These are phyloP conservation scores for Zelostemma sp. DNA, from an alignment of 1,140 invertebrate genomes.

Conservation along the genomic window DNA sequence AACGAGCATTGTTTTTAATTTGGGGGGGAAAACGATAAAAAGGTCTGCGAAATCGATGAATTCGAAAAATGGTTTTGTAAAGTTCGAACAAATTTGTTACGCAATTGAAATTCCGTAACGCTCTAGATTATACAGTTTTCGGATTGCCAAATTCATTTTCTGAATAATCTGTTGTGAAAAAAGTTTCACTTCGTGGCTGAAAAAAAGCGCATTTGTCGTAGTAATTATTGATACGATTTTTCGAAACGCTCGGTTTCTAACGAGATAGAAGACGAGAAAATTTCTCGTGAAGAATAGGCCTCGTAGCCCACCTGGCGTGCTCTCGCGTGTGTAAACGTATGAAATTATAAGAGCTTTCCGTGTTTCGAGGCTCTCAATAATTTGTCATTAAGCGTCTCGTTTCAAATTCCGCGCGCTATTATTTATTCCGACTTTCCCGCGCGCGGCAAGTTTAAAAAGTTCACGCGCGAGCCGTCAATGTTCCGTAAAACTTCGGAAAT, in stretches of 20 bases:
- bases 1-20: too few species aligned
- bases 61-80: too few species aligned
- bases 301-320: neutral
- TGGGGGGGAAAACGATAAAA: too few species aligned
- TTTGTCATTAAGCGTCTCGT: constrained; percentile 21
- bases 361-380: constrained; percentile 6
- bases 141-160: too few species aligned
- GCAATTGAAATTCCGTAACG: too few species aligned
- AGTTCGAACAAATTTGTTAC: too few species aligned
- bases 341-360: constrained; percentile 8
- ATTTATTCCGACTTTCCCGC: constrained; percentile 23
- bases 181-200: too few species aligned
- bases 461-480: too few species aligned
- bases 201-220: constrained; percentile 22
- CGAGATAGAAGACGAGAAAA: constrained; percentile 8
- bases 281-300: neutral
- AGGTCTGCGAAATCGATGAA: too few species aligned
- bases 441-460: constrained; percentile 11
- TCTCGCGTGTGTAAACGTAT: constrained; percentile 2
- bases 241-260: constrained; percentile 3
- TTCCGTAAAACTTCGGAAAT: too few species aligned
- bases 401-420: constrained; percentile 26
- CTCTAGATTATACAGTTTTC: too few species aligned
- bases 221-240: constrained; percentile 10
- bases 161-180: too few species aligned